A percentile compares a stretch with the other conserved stretches of the same genome.
phyloP scores from a whole-genome alignment of 2,113 vertebrate species.

The Pogonocichla stellata region DNA sequence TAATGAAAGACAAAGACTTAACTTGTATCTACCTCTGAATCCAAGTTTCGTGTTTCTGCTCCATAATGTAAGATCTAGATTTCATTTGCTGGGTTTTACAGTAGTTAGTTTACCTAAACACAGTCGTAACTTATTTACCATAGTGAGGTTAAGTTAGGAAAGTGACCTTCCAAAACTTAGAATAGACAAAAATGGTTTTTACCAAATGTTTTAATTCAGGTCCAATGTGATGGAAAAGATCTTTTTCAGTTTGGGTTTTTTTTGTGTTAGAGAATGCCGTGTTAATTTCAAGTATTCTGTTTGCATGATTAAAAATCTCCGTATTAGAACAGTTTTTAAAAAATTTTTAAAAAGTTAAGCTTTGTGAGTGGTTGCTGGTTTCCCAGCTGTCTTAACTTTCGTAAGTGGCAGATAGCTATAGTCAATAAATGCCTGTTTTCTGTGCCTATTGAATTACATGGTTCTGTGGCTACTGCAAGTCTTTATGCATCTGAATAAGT shows the following conservation, averaged over 20 bases:
- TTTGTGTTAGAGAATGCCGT: neutral
- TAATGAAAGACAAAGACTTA: neutral
- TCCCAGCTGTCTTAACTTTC: neutral
- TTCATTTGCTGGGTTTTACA: neutral
- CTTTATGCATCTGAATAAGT: neutral
- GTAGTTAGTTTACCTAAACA: neutral
- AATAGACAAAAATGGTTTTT: neutral
- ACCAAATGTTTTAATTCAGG: neutral
- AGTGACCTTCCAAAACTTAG: neutral
- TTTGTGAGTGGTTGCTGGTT: neutral
- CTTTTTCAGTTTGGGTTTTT: neutral
- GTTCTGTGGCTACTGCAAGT: neutral
- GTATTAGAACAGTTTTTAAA: neutral
- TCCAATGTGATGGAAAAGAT: neutral
- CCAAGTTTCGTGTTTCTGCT: neutral
- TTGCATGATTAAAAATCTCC: neutral
- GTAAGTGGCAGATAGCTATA: neutral
- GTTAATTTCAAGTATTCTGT: neutral
- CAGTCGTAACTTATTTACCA: neutral
- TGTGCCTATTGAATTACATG: neutral
- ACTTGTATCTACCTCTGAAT: constrained; percentile 26
- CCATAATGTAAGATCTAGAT: neutral
- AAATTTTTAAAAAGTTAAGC: neutral
- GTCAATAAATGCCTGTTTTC: constrained; percentile 7
- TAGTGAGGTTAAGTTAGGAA: neutral